Evolutionary conservation across 2,797 vertebrate species (phyloP).

Genomic region (Scleropages formosus): DNA sequence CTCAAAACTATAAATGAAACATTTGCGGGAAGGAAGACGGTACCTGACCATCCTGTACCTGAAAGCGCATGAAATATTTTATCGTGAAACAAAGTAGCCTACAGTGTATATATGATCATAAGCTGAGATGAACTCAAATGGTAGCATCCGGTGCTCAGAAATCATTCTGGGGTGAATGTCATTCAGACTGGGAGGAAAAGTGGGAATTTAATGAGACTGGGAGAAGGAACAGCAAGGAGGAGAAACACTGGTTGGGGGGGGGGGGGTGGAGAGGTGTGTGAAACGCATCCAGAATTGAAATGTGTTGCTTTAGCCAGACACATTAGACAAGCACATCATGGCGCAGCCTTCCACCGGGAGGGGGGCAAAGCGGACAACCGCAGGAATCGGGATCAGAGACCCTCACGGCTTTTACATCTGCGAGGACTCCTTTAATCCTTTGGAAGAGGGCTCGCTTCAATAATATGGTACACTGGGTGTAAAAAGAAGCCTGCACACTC

Average conservation of each 20-base stretch:
- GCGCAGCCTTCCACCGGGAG: not conserved
- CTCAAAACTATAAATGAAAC: no score
- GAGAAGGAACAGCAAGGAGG: not conserved
- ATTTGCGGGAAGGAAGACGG: no score
- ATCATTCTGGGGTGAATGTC: no score
- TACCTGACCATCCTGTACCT: no score
- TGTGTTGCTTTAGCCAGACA: constrained; percentile 1
- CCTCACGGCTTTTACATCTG: not conserved
- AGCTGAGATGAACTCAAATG: no score
- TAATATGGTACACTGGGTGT: not conserved
- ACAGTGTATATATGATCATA: no score
- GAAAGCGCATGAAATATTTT: no score
- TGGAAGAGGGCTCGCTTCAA: not conserved
- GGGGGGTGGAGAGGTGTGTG: constrained; percentile 6
- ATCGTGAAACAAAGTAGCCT: no score
- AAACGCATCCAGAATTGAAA: constrained; percentile 14
- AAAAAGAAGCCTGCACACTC: not conserved
- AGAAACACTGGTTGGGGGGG: not conserved
- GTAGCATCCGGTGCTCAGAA: no score
- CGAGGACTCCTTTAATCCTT: not conserved
- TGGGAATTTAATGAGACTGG: not conserved
- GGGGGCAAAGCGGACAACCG: not conserved
- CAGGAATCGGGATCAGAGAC: not conserved
- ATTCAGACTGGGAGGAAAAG: not conserved
- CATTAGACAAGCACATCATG: not conserved